Evolutionary conservation across 2,113 vertebrate genomes (phyloP).

Genomic region (Triplophysa tibetana): DNA sequence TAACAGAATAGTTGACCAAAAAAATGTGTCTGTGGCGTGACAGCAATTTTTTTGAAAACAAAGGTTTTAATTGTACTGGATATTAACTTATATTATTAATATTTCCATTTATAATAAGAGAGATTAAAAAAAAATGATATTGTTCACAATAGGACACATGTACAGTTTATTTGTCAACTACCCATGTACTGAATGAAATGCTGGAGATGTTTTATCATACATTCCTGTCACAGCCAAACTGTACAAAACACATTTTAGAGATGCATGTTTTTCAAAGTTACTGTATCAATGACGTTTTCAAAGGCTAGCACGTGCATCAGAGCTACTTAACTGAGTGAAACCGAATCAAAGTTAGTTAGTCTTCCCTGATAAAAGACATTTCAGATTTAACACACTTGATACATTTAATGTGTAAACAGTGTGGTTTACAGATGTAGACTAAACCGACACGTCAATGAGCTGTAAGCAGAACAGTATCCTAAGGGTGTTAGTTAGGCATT

Average conservation of each 20-base stretch:
- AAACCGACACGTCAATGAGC: not conserved
- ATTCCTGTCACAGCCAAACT: not conserved
- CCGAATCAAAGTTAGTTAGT: not conserved
- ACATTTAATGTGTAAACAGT: not conserved
- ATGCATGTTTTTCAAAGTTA: not conserved
- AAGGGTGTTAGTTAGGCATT: slow-evolving; percentile 4
- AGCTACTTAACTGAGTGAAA: not conserved
- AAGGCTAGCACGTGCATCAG: not conserved
- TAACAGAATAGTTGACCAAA: not conserved
- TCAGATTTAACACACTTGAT: not conserved
- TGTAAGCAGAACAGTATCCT: not conserved
- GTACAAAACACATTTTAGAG: not conserved
- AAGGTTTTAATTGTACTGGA: too few species aligned
- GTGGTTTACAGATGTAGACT: slow-evolving; percentile 13
- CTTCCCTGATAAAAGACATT: not conserved
- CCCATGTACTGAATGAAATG: too few species aligned
- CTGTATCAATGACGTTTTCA: not conserved
- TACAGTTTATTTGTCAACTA: too few species aligned
- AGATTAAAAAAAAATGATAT: too few species aligned
- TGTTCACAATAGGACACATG: too few species aligned
- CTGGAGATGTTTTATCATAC: not conserved
- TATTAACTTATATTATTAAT: not conserved
- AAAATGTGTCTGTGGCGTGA: too few species aligned
- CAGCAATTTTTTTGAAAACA: too few species aligned
- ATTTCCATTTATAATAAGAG: too few species aligned